A percentile compares a stretch with the other conserved stretches of the same genome.
Conservation (phyloP, 2,888 invertebrate species). For the Parasteatoda lunata region DNA sequence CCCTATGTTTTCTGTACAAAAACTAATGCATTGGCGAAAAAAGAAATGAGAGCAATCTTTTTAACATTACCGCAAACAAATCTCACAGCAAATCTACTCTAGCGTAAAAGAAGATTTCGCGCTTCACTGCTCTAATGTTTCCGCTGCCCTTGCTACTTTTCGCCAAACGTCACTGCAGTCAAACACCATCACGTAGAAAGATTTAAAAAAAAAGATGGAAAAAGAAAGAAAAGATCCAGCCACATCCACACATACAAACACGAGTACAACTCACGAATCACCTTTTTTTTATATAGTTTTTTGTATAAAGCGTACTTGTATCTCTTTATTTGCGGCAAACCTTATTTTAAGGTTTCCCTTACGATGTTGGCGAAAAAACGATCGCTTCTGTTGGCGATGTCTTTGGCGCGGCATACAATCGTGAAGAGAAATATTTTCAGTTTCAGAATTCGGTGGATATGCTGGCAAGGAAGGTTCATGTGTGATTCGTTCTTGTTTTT, state of each 20-base stretch:
- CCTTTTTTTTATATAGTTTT: background rate
- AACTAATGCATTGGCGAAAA: background rate
- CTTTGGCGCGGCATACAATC: background rate
- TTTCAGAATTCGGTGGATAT: background rate
- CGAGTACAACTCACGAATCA: background rate
- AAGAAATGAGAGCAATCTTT: background rate
- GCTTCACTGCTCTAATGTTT: slow-evolving; percentile 65
- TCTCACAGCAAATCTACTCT: slow-evolving; percentile 21
- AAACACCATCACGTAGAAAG: slow-evolving; percentile 22
- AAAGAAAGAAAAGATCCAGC: too few species aligned
- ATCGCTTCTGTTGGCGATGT: background rate
- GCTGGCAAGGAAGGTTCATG: background rate
- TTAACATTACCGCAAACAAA: slow-evolving; percentile 11
- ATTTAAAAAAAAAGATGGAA: slow-evolving; percentile 21
- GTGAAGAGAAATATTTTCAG: background rate
- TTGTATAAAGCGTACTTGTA: background rate
- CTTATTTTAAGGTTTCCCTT: background rate
- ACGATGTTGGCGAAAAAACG: background rate
- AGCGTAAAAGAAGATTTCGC: slow-evolving; percentile 37
- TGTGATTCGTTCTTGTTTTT: background rate
- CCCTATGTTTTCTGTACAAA: too few species aligned
- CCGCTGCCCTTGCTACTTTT: slow-evolving; percentile 50
- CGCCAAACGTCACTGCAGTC: slow-evolving; percentile 19
- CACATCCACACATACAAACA: background rate
- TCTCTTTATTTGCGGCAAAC: slow-evolving; percentile 7